Percentiles rank a stretch among this genome's conserved stretches.
Conservation (phyloP, 2,888 invertebrate genomes). For the Lomographa bimaculata region DNA sequence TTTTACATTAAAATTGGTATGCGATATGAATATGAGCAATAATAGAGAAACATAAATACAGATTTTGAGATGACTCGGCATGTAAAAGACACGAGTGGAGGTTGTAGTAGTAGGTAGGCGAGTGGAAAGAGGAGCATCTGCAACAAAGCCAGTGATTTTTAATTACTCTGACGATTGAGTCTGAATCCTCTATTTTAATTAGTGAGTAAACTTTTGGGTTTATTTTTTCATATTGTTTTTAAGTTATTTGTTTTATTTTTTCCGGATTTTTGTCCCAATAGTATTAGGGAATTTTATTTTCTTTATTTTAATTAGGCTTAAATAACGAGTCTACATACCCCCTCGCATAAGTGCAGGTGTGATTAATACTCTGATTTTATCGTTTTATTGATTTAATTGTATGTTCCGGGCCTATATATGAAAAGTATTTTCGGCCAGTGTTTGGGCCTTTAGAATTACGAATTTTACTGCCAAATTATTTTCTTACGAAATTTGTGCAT, state of each 20-base stretch:
- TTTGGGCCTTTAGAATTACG: conserved; percentile 81
- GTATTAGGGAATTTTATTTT: conserved; percentile 84
- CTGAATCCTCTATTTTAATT: conserved; percentile 81
- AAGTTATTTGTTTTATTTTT: conserved; percentile 77
- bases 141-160: conserved; percentile 61
- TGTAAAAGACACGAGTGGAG: conserved; percentile 52
- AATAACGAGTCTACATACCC: conserved; percentile 68
- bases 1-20: conserved; percentile 71
- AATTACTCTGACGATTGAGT: conserved; percentile 65
- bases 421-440: conserved; percentile 81
- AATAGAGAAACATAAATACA: conserved; percentile 69
- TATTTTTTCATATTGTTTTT: conserved; percentile 82
- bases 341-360: conserved; percentile 68
- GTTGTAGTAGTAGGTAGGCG: conserved; percentile 36
- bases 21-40: conserved; percentile 83
- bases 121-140: conserved; percentile 37
- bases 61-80: conserved; percentile 61
- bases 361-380: conserved; percentile 81
- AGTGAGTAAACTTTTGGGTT: conserved; percentile 82
- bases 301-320: conserved; percentile 77
- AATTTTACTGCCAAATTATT: conserved; percentile 84
- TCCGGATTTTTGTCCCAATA: conserved; percentile 83
- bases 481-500: conserved; percentile 83
- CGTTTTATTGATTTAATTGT: conserved; percentile 77
- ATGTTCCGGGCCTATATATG: conserved; percentile 79